A percentile compares a stretch with the other conserved stretches of the same genome.
Evolutionary conservation across 2,113 vertebrate genomes (phyloP).

Genomic region (Aptenodytes forsteri): DNA sequence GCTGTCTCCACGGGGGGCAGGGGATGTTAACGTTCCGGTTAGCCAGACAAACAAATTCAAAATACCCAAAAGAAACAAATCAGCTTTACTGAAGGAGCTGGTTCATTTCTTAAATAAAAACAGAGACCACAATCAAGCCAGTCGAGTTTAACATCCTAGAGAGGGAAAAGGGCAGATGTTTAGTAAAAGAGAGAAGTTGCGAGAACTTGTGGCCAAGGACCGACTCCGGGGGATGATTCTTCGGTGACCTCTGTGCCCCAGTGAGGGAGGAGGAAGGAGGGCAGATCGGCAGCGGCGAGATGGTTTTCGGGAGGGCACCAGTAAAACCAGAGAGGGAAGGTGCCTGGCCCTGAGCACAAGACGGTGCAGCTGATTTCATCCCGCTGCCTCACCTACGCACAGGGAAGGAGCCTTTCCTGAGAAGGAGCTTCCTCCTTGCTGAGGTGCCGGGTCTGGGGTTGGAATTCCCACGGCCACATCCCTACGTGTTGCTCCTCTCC

Average conservation of each 20-base stretch:
- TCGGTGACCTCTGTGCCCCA: background rate
- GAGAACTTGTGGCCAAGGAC: background rate
- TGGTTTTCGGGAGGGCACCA: background rate
- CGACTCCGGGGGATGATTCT: background rate
- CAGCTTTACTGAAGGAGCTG: slow-evolving; percentile 61
- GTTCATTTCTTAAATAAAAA: slow-evolving; percentile 58
- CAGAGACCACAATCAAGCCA: slow-evolving; percentile 43
- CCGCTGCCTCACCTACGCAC: background rate
- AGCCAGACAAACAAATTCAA: background rate
- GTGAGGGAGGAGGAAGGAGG: background rate
- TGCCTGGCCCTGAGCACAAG: slow-evolving; percentile 15
- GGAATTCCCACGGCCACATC: background rate
- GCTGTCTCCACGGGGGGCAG: background rate
- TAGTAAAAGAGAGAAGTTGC: slow-evolving; percentile 3
- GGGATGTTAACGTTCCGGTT: background rate
- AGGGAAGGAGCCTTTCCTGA: slow-evolving; percentile 35
- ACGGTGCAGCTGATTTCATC: background rate
- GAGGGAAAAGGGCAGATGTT: slow-evolving; percentile 3
- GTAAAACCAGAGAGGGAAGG: background rate
- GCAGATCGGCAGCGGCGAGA: background rate
- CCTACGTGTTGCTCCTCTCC: slow-evolving; percentile 67
- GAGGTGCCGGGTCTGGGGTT: background rate
- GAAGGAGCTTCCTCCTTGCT: slow-evolving; percentile 14
- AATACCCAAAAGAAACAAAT: slow-evolving; percentile 61
- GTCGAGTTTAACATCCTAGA: slow-evolving; percentile 49